Evolutionary conservation across 2,888 invertebrate species (phyloP).

Genomic region (Ophion ventricosus): DNA sequence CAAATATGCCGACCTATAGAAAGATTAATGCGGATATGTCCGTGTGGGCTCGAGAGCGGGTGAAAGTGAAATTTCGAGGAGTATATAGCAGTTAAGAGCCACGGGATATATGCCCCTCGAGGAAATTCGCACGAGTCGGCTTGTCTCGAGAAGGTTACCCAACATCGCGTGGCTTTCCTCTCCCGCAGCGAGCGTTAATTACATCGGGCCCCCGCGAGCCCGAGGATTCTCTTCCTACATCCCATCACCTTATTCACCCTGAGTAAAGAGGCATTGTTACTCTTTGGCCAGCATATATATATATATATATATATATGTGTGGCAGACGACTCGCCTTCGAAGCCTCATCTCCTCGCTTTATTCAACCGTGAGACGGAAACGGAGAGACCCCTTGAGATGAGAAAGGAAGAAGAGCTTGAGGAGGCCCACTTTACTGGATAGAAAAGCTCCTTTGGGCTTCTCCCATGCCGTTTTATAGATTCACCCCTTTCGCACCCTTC

Average conservation of each 20-base stretch:
- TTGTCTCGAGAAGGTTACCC: slow-evolving; percentile 46
- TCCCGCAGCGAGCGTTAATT: slow-evolving; percentile 44
- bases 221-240: slow-evolving; percentile 5
- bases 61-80: slow-evolving; percentile 45
- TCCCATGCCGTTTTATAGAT: slow-evolving; percentile 25
- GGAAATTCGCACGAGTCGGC: slow-evolving; percentile 56
- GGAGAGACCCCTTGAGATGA: slow-evolving; percentile 8
- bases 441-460: background rate
- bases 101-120: slow-evolving; percentile 1
- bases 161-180: slow-evolving; percentile 8
- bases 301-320: background rate
- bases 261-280: slow-evolving; percentile 49
- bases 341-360: slow-evolving; percentile 27
- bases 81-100: background rate
- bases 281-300: slow-evolving; percentile 4
- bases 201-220: slow-evolving; percentile 32
- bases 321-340: slow-evolving; percentile 27
- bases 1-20: background rate
- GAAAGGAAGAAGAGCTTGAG: too few species aligned
- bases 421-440: slow-evolving; percentile 26
- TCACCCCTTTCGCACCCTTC: slow-evolving; percentile 27
- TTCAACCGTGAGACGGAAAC: slow-evolving; percentile 43
- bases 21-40: slow-evolving; percentile 19
- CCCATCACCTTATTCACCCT: slow-evolving; percentile 7
- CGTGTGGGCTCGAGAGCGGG: background rate